Base-by-base conservation (phyloP, 2,888 invertebrate species). In the Byasa hedistus region DNA sequence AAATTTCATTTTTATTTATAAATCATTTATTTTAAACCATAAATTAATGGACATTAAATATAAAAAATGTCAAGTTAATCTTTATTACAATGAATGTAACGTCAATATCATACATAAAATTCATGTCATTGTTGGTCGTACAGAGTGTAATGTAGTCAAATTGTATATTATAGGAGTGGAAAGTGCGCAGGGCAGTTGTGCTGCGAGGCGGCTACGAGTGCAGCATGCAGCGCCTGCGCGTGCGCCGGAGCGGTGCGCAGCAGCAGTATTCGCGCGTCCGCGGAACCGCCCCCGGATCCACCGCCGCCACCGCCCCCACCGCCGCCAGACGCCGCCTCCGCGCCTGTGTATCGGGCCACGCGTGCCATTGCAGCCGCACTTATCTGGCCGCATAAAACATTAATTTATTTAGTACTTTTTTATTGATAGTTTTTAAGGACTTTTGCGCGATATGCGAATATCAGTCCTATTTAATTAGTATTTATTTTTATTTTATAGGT, bases 291-390 rank as follows among this genome's bases (percentile, higher is more conserved):
- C 48, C 58, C 24, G n/a, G 58, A 60, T 27, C 61, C 59, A 32
- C 67, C 36, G 64, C 61, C 15, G 23, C 60, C 59, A 8, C 36
- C 54, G n/a, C 48, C 10, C 59, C 61, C 36, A 61, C 24, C 61
- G 27, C 55, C 56, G 44, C 27, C 21, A 36, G n/a, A 5, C 54
- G 55, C 61, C 36, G 52, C 65, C 27, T n/a, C 64, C n/a, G 84
- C 79, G 68, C 90, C 89, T 32, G 89, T 85, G 79, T 86, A 89
- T 12, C 87, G 84, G 3, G 90, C 89, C 70, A 90, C 89, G 51
- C 90, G 85, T 0, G 84, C 88, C 88, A 89, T 86, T 5, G 89
- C 89, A 21, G 84, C 82, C 0, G 82, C 84, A 64, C 72, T 86
- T 27, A 85, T 70, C 88, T 89, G 8, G n/a, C n/a, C 21, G 52